phyloP scores from a whole-genome alignment of 1,140 invertebrate genomes.

The Portunus trituberculatus region DNA sequence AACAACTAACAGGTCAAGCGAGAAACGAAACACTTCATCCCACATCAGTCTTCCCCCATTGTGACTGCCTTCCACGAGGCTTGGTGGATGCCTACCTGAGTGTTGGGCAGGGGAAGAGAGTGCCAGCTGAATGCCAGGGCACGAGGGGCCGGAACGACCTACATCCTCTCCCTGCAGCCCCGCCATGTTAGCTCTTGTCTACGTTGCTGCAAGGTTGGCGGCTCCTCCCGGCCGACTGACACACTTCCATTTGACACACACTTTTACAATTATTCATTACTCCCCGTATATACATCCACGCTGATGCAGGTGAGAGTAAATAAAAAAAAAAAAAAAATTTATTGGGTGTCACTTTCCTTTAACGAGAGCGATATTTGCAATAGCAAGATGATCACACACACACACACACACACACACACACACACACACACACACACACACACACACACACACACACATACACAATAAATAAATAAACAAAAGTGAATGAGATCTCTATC shows the following conservation, averaged over 20 bases:
- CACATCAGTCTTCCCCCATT: neutral
- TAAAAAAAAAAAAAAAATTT: no score
- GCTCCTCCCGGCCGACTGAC: neutral
- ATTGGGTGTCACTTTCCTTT: no score
- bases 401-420: constrained; percentile 10
- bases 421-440: neutral
- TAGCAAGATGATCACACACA: neutral
- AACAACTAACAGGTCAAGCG: neutral
- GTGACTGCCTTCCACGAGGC: neutral
- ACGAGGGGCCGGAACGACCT: neutral
- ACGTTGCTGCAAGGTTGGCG: neutral
- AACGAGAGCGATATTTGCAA: no score
- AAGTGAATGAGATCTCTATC: neutral
- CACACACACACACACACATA: neutral
- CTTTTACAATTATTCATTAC: neutral
- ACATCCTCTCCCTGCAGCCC: neutral
- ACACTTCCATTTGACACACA: neutral
- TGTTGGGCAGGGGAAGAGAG: neutral
- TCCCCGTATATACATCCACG: no score
- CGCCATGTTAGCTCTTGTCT: neutral
- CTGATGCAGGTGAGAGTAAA: no score
- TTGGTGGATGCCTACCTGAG: neutral
- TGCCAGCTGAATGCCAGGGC: neutral
- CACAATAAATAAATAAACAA: no score
- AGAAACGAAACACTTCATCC: neutral